These are phyloP conservation scores for Sander vitreus DNA, from an alignment of 2,113 vertebrate genomes.

Conservation along the genomic window DNA sequence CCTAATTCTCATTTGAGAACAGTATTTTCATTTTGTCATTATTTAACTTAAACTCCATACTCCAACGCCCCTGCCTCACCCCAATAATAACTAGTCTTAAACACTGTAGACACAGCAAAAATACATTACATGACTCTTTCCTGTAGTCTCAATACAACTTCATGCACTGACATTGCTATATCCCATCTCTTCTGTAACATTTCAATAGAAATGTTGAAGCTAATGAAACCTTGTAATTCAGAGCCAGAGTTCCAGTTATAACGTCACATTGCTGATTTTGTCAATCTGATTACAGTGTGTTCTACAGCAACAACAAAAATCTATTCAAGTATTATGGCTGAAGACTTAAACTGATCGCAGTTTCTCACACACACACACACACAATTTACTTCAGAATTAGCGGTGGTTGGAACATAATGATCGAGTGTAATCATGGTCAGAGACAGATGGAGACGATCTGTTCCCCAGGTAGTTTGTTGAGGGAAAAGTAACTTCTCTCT, in stretches of 20 bases:
- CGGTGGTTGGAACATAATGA: no score
- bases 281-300: slow-evolving; percentile 70
- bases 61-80: slow-evolving; percentile 82
- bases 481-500: slow-evolving; percentile 30
- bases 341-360: slow-evolving; percentile 86
- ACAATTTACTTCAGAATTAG: slow-evolving; percentile 76
- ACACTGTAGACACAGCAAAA: slow-evolving; percentile 68
- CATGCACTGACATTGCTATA: slow-evolving; percentile 26
- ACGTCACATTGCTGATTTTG: slow-evolving; percentile 24
- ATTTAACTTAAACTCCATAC: slow-evolving; percentile 61
- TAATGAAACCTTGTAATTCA: slow-evolving; percentile 35
- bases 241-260: slow-evolving; percentile 32
- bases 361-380: slow-evolving; percentile 44
- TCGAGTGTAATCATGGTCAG: slow-evolving; percentile 64
- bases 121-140: slow-evolving; percentile 42
- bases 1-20: slow-evolving; percentile 58
- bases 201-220: slow-evolving; percentile 34
- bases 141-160: slow-evolving; percentile 42
- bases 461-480: slow-evolving; percentile 26
- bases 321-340: slow-evolving; percentile 91
- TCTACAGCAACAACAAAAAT: slow-evolving; percentile 79
- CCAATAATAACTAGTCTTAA: slow-evolving; percentile 86
- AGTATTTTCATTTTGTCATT: slow-evolving; percentile 67
- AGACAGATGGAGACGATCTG: slow-evolving; percentile 76
- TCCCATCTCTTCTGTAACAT: slow-evolving; percentile 12